Conservation (phyloP, 2,113 vertebrate species). For the Sigmodon hispidus region DNA sequence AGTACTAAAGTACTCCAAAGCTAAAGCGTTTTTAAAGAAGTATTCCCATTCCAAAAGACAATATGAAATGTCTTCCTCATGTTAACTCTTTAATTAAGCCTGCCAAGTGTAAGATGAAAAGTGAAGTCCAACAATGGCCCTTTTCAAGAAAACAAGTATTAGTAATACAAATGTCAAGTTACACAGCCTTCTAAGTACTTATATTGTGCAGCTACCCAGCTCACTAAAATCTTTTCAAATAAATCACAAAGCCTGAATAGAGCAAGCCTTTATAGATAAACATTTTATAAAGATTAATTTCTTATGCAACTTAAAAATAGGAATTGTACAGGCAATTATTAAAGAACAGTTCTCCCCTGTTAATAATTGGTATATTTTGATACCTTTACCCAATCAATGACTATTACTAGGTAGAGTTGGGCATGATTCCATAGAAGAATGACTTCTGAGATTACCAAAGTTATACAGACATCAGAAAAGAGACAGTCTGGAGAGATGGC, state of each 20-base stretch:
- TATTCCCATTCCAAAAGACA: constrained; percentile 36
- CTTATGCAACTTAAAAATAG: background rate
- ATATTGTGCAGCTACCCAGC: background rate
- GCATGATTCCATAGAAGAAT: background rate
- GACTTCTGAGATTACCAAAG: background rate
- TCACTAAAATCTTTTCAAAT: background rate
- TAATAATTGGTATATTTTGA: background rate
- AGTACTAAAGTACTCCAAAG: no score
- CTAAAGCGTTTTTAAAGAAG: background rate
- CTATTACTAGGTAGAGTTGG: background rate
- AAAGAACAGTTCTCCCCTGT: constrained; percentile 41
- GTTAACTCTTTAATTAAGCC: background rate
- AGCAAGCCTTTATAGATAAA: background rate
- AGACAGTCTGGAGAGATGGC: background rate
- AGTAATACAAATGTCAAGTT: background rate
- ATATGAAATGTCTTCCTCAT: constrained; percentile 13
- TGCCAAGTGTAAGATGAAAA: background rate
- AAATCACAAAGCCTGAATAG: background rate
- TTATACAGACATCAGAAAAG: background rate
- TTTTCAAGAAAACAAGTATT: background rate
- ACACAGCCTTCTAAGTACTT: background rate
- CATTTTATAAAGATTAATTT: background rate
- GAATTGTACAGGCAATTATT: background rate
- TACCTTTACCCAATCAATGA: background rate
- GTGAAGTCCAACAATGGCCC: background rate